A percentile compares a stretch with the other conserved stretches of the same genome.
These are phyloP conservation scores for Campaea margaritaria DNA, from an alignment of 2,888 invertebrate species.

Conservation along the genomic window DNA sequence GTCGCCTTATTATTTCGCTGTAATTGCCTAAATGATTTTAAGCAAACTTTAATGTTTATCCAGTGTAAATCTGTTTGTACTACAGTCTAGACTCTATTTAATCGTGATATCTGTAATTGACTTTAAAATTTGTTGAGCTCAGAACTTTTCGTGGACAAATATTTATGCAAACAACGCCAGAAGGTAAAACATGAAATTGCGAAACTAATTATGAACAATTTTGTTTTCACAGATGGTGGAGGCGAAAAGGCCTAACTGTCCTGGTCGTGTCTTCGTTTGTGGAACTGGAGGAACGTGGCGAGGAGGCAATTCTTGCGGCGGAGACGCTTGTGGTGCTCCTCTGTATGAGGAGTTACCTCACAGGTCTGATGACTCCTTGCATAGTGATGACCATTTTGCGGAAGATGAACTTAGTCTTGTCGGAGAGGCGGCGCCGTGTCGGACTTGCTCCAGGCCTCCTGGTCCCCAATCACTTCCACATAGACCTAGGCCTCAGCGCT, in stretches of 20 bases:
- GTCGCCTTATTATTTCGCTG: slow-evolving; percentile 35
- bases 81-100: slow-evolving; percentile 45
- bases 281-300: slow-evolving; percentile 83
- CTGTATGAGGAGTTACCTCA: slow-evolving; percentile 92
- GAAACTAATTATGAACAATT: slow-evolving; percentile 23
- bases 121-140: slow-evolving; percentile 42
- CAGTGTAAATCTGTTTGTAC: slow-evolving; percentile 40
- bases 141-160: slow-evolving; percentile 25
- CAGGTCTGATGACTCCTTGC: slow-evolving; percentile 85
- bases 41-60: slow-evolving; percentile 45
- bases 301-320: slow-evolving; percentile 81
- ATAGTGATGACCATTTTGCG: slow-evolving; percentile 94
- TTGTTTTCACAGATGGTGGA: slow-evolving; percentile 88
- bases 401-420: slow-evolving; percentile 90
- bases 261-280: slow-evolving; percentile 88
- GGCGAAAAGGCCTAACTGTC: slow-evolving; percentile 86
- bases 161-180: slow-evolving; percentile 16
- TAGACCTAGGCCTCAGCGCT: slow-evolving; percentile 85
- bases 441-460: slow-evolving; percentile 81
- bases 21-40: slow-evolving; percentile 40
- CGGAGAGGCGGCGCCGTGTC: slow-evolving; percentile 78
- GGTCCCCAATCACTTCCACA: slow-evolving; percentile 82
- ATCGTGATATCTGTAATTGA: slow-evolving; percentile 47
- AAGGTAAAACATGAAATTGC: slow-evolving; percentile 12
- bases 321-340: slow-evolving; percentile 86